These are phyloP conservation scores for Todus mexicanus DNA, from an alignment of 2,797 vertebrate genomes.

Conservation along the genomic window DNA sequence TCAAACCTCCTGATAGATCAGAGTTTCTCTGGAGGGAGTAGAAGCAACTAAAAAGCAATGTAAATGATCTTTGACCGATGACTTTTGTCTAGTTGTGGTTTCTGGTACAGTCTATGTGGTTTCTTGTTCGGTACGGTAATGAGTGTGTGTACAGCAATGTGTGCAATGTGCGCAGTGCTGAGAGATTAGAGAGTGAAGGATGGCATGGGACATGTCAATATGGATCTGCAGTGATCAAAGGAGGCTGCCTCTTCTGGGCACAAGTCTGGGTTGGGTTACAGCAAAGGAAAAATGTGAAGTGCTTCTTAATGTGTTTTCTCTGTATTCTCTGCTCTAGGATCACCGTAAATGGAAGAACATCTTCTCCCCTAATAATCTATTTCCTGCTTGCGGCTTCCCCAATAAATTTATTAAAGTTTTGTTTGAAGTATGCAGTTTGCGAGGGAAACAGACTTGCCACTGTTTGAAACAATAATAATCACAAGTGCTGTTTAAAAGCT, in stretches of 20 bases:
- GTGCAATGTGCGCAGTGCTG: conserved; percentile 49
- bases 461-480: conserved; percentile 39
- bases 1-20: conserved; percentile 38
- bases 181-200: conserved; percentile 68
- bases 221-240: conserved; percentile 71
- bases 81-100: conserved; percentile 56
- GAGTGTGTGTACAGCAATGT: conserved; percentile 50
- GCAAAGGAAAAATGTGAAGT: conserved; percentile 59
- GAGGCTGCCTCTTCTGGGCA: conserved; percentile 57
- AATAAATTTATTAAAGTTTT: conserved; percentile 51
- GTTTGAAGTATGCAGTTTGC: conserved; percentile 37
- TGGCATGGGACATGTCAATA: conserved; percentile 70
- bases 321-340: conserved; percentile 45
- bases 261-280: conserved; percentile 63
- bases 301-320: conserved; percentile 67
- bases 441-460: conserved; percentile 23
- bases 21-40: conserved; percentile 13
- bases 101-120: conserved; percentile 25
- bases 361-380: conserved; percentile 45
- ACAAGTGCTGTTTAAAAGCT: not conserved
- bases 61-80: conserved; percentile 61
- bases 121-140: conserved; percentile 44
- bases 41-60: conserved; percentile 53
- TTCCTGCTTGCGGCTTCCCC: conserved; percentile 35
- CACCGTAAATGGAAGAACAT: conserved; percentile 48